phyloP scores from a whole-genome alignment of 2,888 invertebrate species.

The Dione vanillae region DNA sequence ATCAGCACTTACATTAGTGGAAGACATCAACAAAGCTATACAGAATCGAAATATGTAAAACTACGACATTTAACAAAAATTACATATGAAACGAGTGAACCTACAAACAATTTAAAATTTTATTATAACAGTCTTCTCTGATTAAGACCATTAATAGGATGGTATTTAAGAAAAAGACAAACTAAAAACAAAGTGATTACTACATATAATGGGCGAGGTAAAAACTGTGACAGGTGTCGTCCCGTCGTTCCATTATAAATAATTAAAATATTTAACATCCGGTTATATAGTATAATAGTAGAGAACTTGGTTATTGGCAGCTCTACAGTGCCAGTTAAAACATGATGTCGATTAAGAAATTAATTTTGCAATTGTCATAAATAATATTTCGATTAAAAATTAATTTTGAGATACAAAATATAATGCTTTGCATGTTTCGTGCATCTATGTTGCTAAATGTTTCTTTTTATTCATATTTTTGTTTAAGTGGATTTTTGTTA shows the following conservation, averaged over 20 bases:
- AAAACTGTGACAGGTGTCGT: slow-evolving; percentile 28
- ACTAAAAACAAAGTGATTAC: background rate
- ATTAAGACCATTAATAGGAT: background rate
- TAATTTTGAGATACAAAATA: background rate
- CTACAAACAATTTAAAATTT: background rate
- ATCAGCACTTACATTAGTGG: no score
- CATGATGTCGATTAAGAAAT: background rate
- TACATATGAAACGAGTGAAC: background rate
- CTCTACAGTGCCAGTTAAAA: background rate
- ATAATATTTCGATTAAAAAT: background rate
- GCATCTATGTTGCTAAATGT: background rate
- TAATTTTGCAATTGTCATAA: background rate
- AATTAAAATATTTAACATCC: slow-evolving; percentile 23
- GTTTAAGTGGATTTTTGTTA: no score
- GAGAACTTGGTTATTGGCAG: slow-evolving; percentile 8
- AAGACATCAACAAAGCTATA: no score
- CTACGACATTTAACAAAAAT: no score
- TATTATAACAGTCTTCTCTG: background rate
- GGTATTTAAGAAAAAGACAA: background rate
- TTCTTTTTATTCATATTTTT: background rate
- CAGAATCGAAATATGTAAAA: no score
- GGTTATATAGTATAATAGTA: slow-evolving; percentile 17
- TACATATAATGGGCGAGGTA: slow-evolving; percentile 1
- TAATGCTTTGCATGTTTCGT: background rate
- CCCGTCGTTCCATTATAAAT: slow-evolving; percentile 27